Percentiles rank a stretch among this genome's conserved stretches.
phyloP scores from a whole-genome alignment of 1,140 invertebrate genomes.

The Lepidotrigona ventralis region DNA sequence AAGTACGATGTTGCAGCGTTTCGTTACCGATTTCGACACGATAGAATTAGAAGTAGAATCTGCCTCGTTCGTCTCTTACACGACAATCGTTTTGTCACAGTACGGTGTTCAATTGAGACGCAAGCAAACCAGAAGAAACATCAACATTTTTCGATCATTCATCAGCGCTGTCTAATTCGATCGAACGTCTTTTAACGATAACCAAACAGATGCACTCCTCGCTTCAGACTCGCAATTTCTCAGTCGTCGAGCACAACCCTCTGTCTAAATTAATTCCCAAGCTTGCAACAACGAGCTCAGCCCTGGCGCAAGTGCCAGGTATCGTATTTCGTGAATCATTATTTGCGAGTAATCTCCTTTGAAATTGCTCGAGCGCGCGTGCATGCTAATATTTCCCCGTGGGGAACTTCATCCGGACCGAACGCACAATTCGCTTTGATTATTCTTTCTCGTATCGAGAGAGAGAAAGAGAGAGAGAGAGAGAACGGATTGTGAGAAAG shows the following conservation, averaged over 20 bases:
- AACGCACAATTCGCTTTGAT: background rate
- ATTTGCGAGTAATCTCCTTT: slow-evolving; percentile 24
- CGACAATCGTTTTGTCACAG: too few species aligned
- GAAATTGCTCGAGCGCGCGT: background rate
- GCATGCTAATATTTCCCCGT: slow-evolving; percentile 28
- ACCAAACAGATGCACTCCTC: background rate
- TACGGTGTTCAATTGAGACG: too few species aligned
- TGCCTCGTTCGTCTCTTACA: too few species aligned
- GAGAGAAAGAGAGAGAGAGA: too few species aligned
- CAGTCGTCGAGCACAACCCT: background rate
- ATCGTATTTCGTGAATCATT: slow-evolving; percentile 17
- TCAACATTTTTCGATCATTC: background rate
- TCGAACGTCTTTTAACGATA: background rate
- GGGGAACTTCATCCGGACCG: slow-evolving; percentile 11
- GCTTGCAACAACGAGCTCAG: background rate
- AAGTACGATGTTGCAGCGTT: too few species aligned
- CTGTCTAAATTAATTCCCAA: slow-evolving; percentile 18
- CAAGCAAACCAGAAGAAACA: too few species aligned
- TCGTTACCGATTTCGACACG: too few species aligned
- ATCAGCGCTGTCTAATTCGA: background rate
- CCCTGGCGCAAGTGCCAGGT: background rate
- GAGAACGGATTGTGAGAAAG: too few species aligned
- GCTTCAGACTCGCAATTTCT: background rate
- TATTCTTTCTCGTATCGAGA: slow-evolving; percentile 4
- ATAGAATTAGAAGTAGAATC: too few species aligned